Evolutionary conservation across 2,113 vertebrate genomes (phyloP).

Genomic region (Pogonocichla stellata): DNA sequence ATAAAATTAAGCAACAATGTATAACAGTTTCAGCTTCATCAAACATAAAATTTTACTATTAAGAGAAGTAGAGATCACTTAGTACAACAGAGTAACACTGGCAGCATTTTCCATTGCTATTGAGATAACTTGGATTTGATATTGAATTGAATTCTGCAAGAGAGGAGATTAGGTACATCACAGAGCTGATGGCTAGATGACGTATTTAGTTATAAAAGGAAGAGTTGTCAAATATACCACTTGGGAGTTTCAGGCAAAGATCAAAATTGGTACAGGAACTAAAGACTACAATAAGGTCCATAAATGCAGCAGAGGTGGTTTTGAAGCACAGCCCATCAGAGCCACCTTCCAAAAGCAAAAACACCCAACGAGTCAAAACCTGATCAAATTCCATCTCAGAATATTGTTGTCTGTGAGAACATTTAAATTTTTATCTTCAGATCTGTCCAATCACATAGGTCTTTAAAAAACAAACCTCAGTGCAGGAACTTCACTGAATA

Average conservation of each 20-base stretch:
- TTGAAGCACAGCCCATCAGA: not conserved
- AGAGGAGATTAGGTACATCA: slow-evolving; percentile 45
- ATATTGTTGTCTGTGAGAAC: not conserved
- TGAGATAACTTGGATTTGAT: slow-evolving; percentile 33
- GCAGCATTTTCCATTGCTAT: not conserved
- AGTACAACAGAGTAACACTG: not conserved
- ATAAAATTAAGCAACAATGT: slow-evolving; percentile 29
- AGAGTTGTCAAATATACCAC: slow-evolving; percentile 37
- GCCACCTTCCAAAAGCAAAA: not conserved
- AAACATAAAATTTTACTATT: slow-evolving; percentile 35
- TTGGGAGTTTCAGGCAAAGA: not conserved
- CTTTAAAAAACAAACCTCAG: not conserved
- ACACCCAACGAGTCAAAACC: not conserved
- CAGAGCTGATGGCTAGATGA: slow-evolving; percentile 43
- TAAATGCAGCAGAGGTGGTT: not conserved
- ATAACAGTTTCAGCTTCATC: not conserved
- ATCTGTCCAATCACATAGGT: not conserved
- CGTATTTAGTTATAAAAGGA: slow-evolving; percentile 4
- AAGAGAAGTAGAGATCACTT: slow-evolving; percentile 6
- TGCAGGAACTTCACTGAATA: not conserved
- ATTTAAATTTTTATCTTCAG: not conserved
- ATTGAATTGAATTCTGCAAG: slow-evolving; percentile 51
- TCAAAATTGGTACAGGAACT: not conserved
- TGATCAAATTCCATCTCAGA: not conserved
- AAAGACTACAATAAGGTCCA: not conserved